A percentile compares a stretch with the other conserved stretches of the same genome.
Evolutionary conservation across 2,888 invertebrate species (phyloP).

Genomic region (Scaptomyza parva): DNA sequence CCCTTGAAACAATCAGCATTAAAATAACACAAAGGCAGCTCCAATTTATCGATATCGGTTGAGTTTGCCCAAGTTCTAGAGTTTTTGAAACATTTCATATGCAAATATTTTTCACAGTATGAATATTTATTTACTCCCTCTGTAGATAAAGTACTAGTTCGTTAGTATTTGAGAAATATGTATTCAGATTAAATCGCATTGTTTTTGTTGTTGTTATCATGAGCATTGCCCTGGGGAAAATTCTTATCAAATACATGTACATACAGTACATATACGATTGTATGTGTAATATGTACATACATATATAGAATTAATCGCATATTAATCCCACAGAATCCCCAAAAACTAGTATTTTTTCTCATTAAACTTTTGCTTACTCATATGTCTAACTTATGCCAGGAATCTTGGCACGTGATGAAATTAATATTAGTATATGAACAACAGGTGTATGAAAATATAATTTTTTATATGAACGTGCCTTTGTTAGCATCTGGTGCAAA

Average conservation of each 20-base stretch:
- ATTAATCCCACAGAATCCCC: neutral
- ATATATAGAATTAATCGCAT: neutral
- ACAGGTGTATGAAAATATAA: slow-evolving; percentile 11
- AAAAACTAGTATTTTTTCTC: slow-evolving; percentile 1
- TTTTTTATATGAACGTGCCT: slow-evolving; percentile 12
- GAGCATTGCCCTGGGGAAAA: slow-evolving; percentile 32
- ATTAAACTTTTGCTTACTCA: neutral
- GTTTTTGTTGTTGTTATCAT: slow-evolving; percentile 12
- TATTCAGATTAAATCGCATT: slow-evolving; percentile 30
- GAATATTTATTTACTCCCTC: neutral
- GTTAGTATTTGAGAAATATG: slow-evolving; percentile 30
- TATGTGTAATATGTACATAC: neutral
- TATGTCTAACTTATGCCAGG: neutral
- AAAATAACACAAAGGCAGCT: neutral
- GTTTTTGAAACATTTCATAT: too few relatives aligned
- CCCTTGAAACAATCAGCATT: neutral
- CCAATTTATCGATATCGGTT: too few relatives aligned
- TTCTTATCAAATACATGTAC: slow-evolving; percentile 39
- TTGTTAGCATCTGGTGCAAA: slow-evolving; percentile 15
- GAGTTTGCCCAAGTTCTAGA: too few relatives aligned
- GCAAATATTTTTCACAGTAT: neutral
- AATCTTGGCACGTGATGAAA: slow-evolving; percentile 16
- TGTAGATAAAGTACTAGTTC: slow-evolving; percentile 15
- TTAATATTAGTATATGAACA: neutral
- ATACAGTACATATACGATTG: neutral